Evolutionary conservation across 2,888 invertebrate genomes (phyloP).

Genomic region (Tiliacea aurago): DNA sequence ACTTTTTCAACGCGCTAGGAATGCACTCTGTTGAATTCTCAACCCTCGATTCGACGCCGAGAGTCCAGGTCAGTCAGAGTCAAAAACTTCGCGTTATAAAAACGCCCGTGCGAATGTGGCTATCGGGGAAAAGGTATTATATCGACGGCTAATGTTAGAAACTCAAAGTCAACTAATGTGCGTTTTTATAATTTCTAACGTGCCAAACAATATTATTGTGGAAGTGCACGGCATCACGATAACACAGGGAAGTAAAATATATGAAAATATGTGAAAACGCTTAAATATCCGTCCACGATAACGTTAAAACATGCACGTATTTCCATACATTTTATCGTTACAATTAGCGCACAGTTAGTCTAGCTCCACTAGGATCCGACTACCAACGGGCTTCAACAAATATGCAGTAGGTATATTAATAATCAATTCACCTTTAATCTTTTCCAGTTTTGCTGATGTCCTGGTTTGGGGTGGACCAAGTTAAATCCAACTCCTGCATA

Average conservation of each 20-base stretch:
- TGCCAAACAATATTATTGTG: background rate
- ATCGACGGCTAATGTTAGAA: background rate
- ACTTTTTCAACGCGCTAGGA: no score
- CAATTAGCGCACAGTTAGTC: background rate
- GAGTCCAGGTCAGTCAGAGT: no score
- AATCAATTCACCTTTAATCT: conserved; percentile 29
- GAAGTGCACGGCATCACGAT: background rate
- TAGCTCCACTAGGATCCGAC: background rate
- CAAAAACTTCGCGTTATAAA: no score
- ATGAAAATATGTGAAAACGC: background rate
- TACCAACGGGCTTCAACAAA: background rate
- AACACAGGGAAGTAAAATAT: no score
- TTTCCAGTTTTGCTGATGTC: conserved; percentile 90
- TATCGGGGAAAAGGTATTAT: background rate
- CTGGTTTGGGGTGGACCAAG: conserved; percentile 89
- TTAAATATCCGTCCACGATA: background rate
- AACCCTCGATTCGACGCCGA: no score
- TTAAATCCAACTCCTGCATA: conserved; percentile 88
- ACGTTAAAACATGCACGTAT: background rate
- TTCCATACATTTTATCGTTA: background rate
- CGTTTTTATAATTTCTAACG: background rate
- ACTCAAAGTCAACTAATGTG: background rate
- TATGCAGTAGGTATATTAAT: background rate
- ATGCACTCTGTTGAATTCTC: no score
- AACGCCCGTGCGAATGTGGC: background rate